Evolutionary conservation across 1,140 invertebrate species (phyloP).

Genomic region (Nomia melanderi): DNA sequence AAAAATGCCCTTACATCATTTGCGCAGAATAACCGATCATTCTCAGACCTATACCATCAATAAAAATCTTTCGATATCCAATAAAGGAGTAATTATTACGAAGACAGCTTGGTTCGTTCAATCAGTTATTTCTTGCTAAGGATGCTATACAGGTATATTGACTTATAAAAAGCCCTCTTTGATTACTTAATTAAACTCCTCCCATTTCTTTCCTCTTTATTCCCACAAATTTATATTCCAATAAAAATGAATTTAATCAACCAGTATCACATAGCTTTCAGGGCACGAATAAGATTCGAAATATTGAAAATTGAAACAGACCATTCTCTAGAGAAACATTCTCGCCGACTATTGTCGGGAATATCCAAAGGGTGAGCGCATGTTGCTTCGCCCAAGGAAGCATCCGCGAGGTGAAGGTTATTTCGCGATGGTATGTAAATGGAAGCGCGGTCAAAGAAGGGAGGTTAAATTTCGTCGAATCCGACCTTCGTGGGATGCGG

Average conservation of each 20-base stretch:
- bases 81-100: no score
- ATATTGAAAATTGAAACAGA: neutral
- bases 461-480: slow-evolving; percentile 38
- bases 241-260: neutral
- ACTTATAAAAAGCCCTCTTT: no score
- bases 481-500: slow-evolving; percentile 53
- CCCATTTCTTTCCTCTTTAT: neutral
- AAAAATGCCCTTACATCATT: no score
- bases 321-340: neutral
- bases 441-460: slow-evolving; percentile 20
- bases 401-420: slow-evolving; percentile 35
- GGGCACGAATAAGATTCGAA: neutral
- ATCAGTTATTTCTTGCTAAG: no score
- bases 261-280: neutral
- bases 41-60: no score
- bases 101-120: no score
- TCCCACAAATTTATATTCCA: neutral
- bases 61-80: no score
- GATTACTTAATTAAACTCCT: no score
- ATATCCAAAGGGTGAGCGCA: slow-evolving; percentile 19
- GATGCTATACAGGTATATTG: no score
- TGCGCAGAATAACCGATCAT: no score
- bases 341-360: neutral
- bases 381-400: slow-evolving; percentile 13
- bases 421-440: slow-evolving; percentile 49